Base-by-base conservation (phyloP, 2,888 invertebrate genomes). In the Trissonchulus latispiculum region DNA sequence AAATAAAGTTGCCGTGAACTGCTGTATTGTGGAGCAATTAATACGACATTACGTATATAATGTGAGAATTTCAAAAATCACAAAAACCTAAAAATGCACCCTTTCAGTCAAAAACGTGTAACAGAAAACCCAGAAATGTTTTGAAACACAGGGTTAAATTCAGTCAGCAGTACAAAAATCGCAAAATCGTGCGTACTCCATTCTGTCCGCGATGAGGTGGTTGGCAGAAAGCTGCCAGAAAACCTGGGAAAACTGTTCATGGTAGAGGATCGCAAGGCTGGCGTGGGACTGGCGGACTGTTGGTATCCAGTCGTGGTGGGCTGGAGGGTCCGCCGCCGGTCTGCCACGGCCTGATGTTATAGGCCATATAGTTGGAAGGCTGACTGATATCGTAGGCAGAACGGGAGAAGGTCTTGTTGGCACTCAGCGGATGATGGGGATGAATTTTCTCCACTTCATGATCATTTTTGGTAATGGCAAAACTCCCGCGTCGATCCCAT, bases 191-290 rank as follows among this genome's bases (percentile, higher is more conserved):
- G 23, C 48, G 8, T 48, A 48, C 48, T 48, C 48, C 48, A 48
- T 48, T 48, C 23, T 48, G 8, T 8, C 48, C 48, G 8, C 48
- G 8, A 23, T 48, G 48, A 8, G 48, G 48, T 48, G 23, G 8
- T 48, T 2, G 69, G 69, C 69, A 68, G 36, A 23, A 36, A 36
- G 15, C 35, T 36, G 3, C 69, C 69, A 36, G 36, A 36, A 15
- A 33, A 33, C 3, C 69, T 32, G 8, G 69, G 69, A n/a, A 68
- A 68, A 33, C 69, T 68, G 48, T 48, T 48, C 48, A 48, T 48
- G 48, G 48, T 48, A n/a, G n/a, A n/a, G n/a, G n/a, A n/a, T n/a
- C n/a, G n/a, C n/a, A n/a, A n/a, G n/a, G n/a, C n/a, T n/a, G n/a
- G n/a, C n/a, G n/a, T n/a, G n/a, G n/a, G n/a, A 23, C 48, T 48